Conservation (phyloP, 1,140 invertebrate species). For the Drosophila trapezifrons region DNA sequence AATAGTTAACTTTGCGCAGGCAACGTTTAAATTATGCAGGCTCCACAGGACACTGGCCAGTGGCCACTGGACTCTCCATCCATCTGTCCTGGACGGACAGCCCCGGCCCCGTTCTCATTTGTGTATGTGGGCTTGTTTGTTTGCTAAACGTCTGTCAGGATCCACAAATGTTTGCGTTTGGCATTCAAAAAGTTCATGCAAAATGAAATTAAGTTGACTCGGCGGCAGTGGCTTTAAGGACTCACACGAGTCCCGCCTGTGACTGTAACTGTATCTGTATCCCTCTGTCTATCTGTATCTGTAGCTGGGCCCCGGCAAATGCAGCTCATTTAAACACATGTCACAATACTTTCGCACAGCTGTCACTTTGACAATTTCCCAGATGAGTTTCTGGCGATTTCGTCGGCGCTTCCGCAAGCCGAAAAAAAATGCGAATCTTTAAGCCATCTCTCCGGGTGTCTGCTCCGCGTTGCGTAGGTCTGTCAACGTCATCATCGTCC, state of each 20-base stretch:
- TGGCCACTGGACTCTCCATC: background rate
- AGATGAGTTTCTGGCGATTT: constrained; percentile 77
- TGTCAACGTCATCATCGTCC: constrained; percentile 76
- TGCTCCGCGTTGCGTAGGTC: constrained; percentile 58
- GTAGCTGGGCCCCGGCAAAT: constrained; percentile 39
- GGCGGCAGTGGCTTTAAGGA: constrained; percentile 61
- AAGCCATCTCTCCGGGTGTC: constrained; percentile 54
- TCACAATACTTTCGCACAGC: constrained; percentile 81
- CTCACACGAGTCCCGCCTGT: constrained; percentile 7
- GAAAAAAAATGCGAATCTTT: constrained; percentile 54
- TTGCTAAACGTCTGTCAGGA: constrained; percentile 66
- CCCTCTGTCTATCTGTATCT: background rate
- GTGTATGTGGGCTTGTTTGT: constrained; percentile 30
- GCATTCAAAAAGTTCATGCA: constrained; percentile 69
- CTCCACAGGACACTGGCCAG: constrained; percentile 44
- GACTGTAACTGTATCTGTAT: constrained; percentile 10
- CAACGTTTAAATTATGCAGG: constrained; percentile 76
- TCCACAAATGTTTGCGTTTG: constrained; percentile 58
- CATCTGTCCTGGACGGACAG: background rate
- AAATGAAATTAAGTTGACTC: constrained; percentile 66
- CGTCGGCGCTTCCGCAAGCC: constrained; percentile 15
- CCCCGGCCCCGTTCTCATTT: constrained; percentile 4
- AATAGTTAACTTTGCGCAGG: constrained; percentile 71
- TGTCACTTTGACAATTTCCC: constrained; percentile 83
- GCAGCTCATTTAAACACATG: constrained; percentile 82